A percentile compares a stretch with the other conserved stretches of the same genome.
Conservation (phyloP, 1,140 invertebrate genomes). For the Ostrea edulis region DNA sequence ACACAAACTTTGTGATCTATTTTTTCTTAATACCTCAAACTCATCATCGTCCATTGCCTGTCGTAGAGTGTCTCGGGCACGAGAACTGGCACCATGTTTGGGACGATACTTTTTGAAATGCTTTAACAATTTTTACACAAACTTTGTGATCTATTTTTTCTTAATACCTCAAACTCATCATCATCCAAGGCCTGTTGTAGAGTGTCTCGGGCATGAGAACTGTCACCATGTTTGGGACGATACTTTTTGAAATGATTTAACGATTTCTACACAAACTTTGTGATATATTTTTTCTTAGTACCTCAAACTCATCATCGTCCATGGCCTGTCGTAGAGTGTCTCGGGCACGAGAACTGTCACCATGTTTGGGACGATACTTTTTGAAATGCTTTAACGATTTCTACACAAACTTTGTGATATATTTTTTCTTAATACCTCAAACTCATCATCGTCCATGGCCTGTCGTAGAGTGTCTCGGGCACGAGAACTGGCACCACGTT, state of each 20-base stretch:
- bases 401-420: too few relatives aligned
- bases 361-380: constrained; percentile 50
- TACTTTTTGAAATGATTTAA: too few relatives aligned
- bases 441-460: constrained; percentile 56
- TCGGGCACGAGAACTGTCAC: constrained; percentile 50
- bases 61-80: constrained; percentile 52
- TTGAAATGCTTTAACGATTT: too few relatives aligned
- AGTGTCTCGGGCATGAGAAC: constrained; percentile 52
- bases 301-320: constrained; percentile 56
- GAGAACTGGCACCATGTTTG: constrained; percentile 48
- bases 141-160: too few relatives aligned
- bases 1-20: too few relatives aligned
- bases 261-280: too few relatives aligned
- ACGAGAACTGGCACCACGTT: constrained; percentile 51
- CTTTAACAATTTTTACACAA: too few relatives aligned
- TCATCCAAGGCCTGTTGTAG: constrained; percentile 52
- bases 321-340: constrained; percentile 52
- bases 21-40: constrained; percentile 44
- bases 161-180: constrained; percentile 51
- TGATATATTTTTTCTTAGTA: not conserved
- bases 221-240: constrained; percentile 50
- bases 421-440: constrained; percentile 43
- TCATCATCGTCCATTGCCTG: constrained; percentile 56
- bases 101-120: too few relatives aligned
- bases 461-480: constrained; percentile 51